These are phyloP conservation scores for Anthopleura xanthogrammica DNA, from an alignment of 92 coral and sea anemone species.

Conservation along the genomic window DNA sequence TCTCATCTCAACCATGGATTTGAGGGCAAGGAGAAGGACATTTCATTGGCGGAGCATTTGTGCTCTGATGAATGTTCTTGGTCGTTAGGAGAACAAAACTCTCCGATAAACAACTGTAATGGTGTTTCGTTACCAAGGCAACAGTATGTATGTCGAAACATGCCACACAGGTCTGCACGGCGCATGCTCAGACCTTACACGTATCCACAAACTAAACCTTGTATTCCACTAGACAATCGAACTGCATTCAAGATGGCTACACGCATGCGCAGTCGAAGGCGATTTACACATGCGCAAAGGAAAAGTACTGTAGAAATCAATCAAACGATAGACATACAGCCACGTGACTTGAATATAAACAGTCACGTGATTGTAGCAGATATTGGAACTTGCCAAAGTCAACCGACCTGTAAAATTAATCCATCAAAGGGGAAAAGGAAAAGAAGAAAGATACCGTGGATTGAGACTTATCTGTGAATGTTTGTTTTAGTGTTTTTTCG, in stretches of 20 bases:
- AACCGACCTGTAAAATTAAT: background rate
- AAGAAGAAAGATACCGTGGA: background rate
- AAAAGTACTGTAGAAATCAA: no score
- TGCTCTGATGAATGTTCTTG: background rate
- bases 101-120: background rate
- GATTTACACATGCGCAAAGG: background rate
- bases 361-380: background rate
- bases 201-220: background rate
- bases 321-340: background rate
- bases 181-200: constrained; percentile 1
- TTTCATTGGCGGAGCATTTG: background rate
- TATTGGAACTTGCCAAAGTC: background rate
- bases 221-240: background rate
- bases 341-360: background rate
- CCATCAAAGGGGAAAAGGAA: no score
- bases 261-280: background rate
- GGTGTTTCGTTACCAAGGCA: background rate
- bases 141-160: background rate
- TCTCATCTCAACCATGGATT: background rate
- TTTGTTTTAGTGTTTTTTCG: background rate
- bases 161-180: background rate
- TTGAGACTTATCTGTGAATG: background rate
- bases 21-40: background rate
- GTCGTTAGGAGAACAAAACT: background rate
- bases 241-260: background rate